Conservation (phyloP, 2,113 vertebrate genomes). For the Dromaius novaehollandiae region DNA sequence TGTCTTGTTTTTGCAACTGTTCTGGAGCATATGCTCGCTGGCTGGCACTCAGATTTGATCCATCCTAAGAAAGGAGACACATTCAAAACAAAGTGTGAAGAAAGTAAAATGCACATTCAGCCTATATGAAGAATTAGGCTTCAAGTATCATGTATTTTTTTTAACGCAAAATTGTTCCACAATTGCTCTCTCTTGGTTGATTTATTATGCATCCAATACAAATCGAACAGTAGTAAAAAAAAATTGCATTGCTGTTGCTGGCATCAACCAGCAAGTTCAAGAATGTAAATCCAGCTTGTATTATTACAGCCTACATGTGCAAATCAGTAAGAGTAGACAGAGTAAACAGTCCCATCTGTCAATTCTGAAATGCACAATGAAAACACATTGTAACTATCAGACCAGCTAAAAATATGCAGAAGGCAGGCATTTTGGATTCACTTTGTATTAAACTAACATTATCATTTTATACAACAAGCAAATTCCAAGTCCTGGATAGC, state of each 20-base stretch:
- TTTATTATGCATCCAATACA: conserved; percentile 44
- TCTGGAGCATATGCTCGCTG: conserved; percentile 95
- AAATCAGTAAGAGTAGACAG: conserved; percentile 68
- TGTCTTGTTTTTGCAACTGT: conserved; percentile 93
- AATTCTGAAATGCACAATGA: conserved; percentile 67
- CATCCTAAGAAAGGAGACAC: conserved; percentile 81
- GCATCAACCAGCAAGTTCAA: conserved; percentile 53
- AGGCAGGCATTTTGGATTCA: conserved; percentile 55
- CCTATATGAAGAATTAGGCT: background rate
- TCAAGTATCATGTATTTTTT: background rate
- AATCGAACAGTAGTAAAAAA: conserved; percentile 53
- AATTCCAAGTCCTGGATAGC: background rate
- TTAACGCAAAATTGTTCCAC: background rate
- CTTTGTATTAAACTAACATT: conserved; percentile 44
- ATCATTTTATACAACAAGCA: conserved; percentile 53
- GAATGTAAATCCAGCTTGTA: conserved; percentile 71
- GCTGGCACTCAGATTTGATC: conserved; percentile 88
- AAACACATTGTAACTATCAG: conserved; percentile 66
- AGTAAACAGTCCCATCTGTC: conserved; percentile 76
- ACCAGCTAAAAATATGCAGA: conserved; percentile 53
- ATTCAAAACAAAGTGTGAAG: background rate
- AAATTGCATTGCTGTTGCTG: conserved; percentile 46
- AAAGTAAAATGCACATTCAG: background rate
- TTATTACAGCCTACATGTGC: conserved; percentile 67
- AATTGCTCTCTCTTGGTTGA: background rate